Percentiles rank a stretch among this genome's conserved stretches.
Conservation (phyloP, 2,797 vertebrate species). For the Sebastes taczanowskii region DNA sequence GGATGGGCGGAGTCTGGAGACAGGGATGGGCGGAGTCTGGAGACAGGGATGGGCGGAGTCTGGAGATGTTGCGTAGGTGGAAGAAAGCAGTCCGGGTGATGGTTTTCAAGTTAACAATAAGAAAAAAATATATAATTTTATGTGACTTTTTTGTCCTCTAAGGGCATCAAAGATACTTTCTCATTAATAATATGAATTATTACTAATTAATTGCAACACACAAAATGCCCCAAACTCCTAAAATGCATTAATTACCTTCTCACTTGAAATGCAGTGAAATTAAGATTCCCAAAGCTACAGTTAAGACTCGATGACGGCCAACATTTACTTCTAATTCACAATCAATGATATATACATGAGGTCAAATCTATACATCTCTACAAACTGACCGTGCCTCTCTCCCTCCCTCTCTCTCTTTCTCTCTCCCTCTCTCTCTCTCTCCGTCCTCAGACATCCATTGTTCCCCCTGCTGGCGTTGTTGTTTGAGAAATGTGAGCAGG, state of each 20-base stretch:
- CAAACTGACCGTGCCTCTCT: background rate
- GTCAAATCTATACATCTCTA: background rate
- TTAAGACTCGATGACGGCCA: background rate
- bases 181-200: too few species aligned
- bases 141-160: too few species aligned
- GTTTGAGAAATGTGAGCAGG: conserved; percentile 98
- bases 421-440: background rate
- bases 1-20: too few species aligned
- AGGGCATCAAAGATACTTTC: too few species aligned
- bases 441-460: conserved; percentile 88
- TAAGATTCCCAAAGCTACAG: background rate
- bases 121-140: too few species aligned
- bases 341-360: background rate
- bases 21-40: too few species aligned
- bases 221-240: background rate
- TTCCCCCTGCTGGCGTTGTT: conserved; percentile 95
- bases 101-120: too few species aligned
- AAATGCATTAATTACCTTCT: background rate
- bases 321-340: background rate
- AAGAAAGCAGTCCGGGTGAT: too few species aligned
- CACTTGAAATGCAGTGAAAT: background rate
- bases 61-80: too few species aligned
- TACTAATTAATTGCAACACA: background rate
- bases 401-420: conserved; percentile 12
- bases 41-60: too few species aligned